Conservation (phyloP, 2,113 vertebrate species). For the Xiphorhynchus elegans region DNA sequence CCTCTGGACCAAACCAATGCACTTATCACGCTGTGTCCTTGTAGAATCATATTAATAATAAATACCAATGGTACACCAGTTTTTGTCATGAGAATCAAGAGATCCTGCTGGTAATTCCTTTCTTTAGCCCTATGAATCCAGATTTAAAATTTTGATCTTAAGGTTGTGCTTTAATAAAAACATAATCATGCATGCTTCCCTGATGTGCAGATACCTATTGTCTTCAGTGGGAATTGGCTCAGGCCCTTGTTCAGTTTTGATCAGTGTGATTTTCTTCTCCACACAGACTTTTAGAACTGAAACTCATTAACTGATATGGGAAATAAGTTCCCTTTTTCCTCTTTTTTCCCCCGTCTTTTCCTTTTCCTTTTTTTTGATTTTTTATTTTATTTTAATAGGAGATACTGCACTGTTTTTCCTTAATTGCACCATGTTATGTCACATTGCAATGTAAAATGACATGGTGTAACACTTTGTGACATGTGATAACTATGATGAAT, state of each 20-base stretch:
- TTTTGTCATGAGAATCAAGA: not conserved
- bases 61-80: not conserved
- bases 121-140: not conserved
- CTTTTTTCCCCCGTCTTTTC: not conserved
- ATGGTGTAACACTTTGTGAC: conserved; percentile 74
- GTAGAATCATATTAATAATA: not conserved
- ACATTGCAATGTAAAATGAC: conserved; percentile 73
- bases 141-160: not conserved
- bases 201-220: not conserved
- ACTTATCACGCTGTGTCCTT: not conserved
- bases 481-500: conserved; percentile 81
- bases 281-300: conserved; percentile 44
- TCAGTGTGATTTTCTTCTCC: not conserved
- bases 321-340: conserved; percentile 35
- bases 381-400: conserved; percentile 18
- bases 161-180: not conserved
- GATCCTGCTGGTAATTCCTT: not conserved
- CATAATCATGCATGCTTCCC: not conserved
- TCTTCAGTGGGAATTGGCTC: not conserved
- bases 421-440: conserved; percentile 80
- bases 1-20: not conserved
- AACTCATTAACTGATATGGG: conserved; percentile 65
- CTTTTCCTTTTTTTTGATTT: not conserved
- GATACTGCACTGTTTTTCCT: conserved; percentile 66
- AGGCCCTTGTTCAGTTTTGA: conserved; percentile 25